Evolutionary conservation across 2,888 invertebrate genomes (phyloP), one percentile per base, ranked within the genome.

Genomic region (Mechanitis mazaeus): DNA sequence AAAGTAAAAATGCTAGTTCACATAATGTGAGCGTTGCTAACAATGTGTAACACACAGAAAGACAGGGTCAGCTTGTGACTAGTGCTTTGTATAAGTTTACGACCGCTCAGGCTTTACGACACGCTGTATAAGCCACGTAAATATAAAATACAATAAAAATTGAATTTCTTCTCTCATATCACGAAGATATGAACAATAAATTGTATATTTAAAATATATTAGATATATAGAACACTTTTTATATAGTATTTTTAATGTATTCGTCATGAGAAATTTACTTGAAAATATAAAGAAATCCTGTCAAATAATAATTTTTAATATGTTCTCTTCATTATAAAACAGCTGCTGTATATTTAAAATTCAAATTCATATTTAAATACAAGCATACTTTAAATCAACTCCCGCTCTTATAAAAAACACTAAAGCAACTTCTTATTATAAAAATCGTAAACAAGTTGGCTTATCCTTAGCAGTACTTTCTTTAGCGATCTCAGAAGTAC

Each of bases 101-200:
- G 87, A 87, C 68, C 77, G 80, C 80, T 80, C 78, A 75, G 76
- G 78, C 81, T 87, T 88, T 87, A 87, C 82, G 85, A 85, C 80
- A 71, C 76, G 74, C 76, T 75, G 80, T 80, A 79, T 76, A 68
- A 66, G 61, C 64, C 75, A 61, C 58, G 55, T 53, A 47, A 62
- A 68, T 64, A 64, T 63, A 64, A 64, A 56, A 61, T 54, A 58
- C 55, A 58, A 57, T 55, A 56, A 54, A 47, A 58, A 58, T 54
- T 59, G 45, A 45, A 33, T 57, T 47, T 33, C n/a, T 11, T n/a
- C 46, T 33, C 12, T 57, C 33, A 7, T 46, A 47, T 33, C 45
- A 58, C 33, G 53, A 47, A 50, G 28, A 50, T 50, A 50, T 50
- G 31, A 31, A 50, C 5, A 6, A 50, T 50, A 31, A 1, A 31